These are phyloP conservation scores for Epinephelus awoara DNA, from an alignment of 2,797 vertebrate species.

Conservation along the genomic window DNA sequence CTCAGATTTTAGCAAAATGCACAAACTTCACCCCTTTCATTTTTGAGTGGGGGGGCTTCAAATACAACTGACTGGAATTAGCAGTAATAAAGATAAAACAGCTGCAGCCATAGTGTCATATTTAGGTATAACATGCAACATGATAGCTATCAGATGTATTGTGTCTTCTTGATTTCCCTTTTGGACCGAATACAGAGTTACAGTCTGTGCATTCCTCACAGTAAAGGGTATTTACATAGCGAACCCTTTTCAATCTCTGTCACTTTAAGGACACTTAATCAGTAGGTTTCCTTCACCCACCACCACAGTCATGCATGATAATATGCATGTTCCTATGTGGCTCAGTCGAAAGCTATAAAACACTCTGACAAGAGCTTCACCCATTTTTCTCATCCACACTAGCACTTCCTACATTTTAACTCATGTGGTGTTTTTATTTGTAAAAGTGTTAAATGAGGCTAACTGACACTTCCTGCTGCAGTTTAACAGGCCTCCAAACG, in stretches of 20 bases:
- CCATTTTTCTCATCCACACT: constrained; percentile 26
- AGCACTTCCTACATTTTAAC: constrained; percentile 10
- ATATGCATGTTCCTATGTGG: constrained; percentile 57
- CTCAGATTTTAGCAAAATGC: too few relatives aligned
- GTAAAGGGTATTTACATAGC: constrained; percentile 22
- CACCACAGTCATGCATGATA: constrained; percentile 72
- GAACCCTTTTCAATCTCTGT: constrained; percentile 43
- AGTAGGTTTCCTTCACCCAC: constrained; percentile 66
- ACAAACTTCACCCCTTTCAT: too few relatives aligned
- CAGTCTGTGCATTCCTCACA: constrained; percentile 28
- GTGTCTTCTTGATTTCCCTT: constrained; percentile 18
- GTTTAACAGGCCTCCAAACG: constrained; percentile 9
- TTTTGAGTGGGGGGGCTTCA: too few relatives aligned
- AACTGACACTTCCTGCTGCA: constrained; percentile 34
- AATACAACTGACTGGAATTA: neutral
- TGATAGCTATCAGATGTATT: neutral
- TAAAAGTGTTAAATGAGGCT: constrained; percentile 16
- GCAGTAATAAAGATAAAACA: neutral
- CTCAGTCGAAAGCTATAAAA: constrained; percentile 54
- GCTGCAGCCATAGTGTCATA: neutral
- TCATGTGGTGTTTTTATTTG: constrained; percentile 28
- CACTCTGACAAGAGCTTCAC: constrained; percentile 46
- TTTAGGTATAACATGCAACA: neutral
- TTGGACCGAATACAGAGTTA: constrained; percentile 26
- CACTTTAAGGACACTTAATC: constrained; percentile 73